Evolutionary conservation across 2,888 invertebrate genomes (phyloP), one percentile per base, ranked within the genome.

Genomic region (Aplocera efformata): DNA sequence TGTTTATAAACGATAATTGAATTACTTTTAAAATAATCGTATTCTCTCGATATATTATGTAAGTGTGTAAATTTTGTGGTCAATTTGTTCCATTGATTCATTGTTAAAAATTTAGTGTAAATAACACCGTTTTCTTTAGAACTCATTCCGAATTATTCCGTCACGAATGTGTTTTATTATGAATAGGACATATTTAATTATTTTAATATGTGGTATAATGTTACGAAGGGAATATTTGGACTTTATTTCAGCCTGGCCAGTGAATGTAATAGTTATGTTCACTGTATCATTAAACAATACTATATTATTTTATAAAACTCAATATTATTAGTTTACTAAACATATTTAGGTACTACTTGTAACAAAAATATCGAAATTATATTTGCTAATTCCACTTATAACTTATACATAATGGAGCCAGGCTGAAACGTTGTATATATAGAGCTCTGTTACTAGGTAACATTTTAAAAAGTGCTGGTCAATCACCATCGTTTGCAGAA

Each of bases 161-260:
- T 63, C 63, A 59, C 55, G 24, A 45, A 53, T 60, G 51, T 48
- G 54, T 62, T 60, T 49, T 52, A 57, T 50, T 55, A 54, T 49
- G 33, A 53, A 56, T 59, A 64, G 28, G 43, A 53, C 50, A 46
- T 50, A 48, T 49, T 45, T 30, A 26, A 43, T 37, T 47, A 51
- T 17, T 17, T 17, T 17, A 48, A 48, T 42, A 49, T 37, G 6
- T 44, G 41, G 32, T 48, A 44, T 49, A 54, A 71, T 72, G 71
- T 70, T 69, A 72, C 63, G 65, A 55, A 11, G 10, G 8, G 9
- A 8, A 26, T 26, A 8, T 6, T 26, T 8, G n/a, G 6, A 8
- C 22, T 17, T 17, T 17, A 17, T 17, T 17, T 17, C 13, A 17
- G 13, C 13, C 13, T 17, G 13, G 13, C 13, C 5, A 3, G 13